Percentiles rank a stretch among this genome's conserved stretches.
These are phyloP conservation scores for Griposia aprilina DNA, from an alignment of 2,888 invertebrate species.

Conservation along the genomic window DNA sequence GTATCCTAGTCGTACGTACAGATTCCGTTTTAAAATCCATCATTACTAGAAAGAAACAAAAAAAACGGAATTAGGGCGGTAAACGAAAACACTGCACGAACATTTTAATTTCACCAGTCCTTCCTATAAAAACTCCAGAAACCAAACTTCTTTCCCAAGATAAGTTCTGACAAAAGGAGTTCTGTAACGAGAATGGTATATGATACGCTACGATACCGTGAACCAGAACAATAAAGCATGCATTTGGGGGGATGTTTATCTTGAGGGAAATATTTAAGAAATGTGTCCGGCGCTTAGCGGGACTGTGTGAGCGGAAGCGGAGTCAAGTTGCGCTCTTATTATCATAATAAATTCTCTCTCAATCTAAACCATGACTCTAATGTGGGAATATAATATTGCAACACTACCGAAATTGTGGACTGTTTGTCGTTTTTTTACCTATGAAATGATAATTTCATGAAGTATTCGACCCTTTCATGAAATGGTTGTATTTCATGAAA, in stretches of 20 bases:
- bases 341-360: slow-evolving; percentile 69
- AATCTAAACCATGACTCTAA: slow-evolving; percentile 65
- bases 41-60: neutral
- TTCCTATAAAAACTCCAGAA: neutral
- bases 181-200: slow-evolving; percentile 11
- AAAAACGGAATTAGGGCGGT: neutral
- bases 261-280: slow-evolving; percentile 53
- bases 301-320: slow-evolving; percentile 76
- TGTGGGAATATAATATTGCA: slow-evolving; percentile 65
- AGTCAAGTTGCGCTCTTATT: slow-evolving; percentile 75
- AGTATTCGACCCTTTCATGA: too few species aligned
- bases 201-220: slow-evolving; percentile 28
- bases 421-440: too few species aligned
- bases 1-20: neutral
- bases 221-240: slow-evolving; percentile 36
- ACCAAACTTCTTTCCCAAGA: slow-evolving; percentile 6
- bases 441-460: too few species aligned
- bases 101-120: neutral
- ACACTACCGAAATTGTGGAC: slow-evolving; percentile 37
- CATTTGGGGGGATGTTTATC: slow-evolving; percentile 59
- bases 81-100: neutral
- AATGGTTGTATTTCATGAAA: too few species aligned
- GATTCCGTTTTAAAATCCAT: neutral
- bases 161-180: neutral
- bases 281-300: slow-evolving; percentile 38